Base-by-base conservation (phyloP, 1,140 invertebrate genomes). In the Drosophila sulfurigaster region DNA sequence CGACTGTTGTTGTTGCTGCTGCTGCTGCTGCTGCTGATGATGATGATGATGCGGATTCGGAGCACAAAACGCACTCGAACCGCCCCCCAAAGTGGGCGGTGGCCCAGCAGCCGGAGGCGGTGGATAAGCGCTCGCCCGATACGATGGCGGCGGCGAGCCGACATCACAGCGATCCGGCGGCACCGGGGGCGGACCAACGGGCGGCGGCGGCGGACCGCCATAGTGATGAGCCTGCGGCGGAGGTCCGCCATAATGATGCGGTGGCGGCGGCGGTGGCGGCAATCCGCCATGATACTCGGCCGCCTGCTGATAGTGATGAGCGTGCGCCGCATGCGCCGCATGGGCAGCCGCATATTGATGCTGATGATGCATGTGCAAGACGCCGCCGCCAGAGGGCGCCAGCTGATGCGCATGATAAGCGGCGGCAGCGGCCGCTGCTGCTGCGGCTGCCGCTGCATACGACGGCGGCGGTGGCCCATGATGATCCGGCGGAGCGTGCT, bases 31-130 rank as follows among this genome's bases (percentile, higher is more conserved):
- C n/a, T 90, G 90, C 52, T 88, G 90, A 10, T 92, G 87, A 28
- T 82, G 80, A 38, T 92, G 91, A 68, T 88, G 85, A 64, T 85
- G 88, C 4, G 79, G 77, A 73, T 83, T 91, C 3, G 91, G 90
- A 2, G 90, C 87, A 75, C 91, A 92, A 52, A 92, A 92, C 5
- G 91, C 91, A 51, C 91, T 91, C 1, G 90, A 74, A 0, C 91
- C 91, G 13, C 87, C 77, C 3, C 86, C 89, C 65, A 88, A 16
- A 1, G 85, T 89, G 48, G 81, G 86, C 13, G 86, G 78, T 2
- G 81, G 52, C 7, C 81, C 72, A 3, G 66, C 75, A 11, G 77
- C 56, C 4, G 82, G 73, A 15, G 80, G 82, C 16, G 77, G 79
- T 13, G 70, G 73, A 75, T 89, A 92, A 11, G 81, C 73, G 30